A percentile compares a stretch with the other conserved stretches of the same genome.
Evolutionary conservation across 1,140 invertebrate species (phyloP).

Genomic region (Trypoxylus dichotomus): DNA sequence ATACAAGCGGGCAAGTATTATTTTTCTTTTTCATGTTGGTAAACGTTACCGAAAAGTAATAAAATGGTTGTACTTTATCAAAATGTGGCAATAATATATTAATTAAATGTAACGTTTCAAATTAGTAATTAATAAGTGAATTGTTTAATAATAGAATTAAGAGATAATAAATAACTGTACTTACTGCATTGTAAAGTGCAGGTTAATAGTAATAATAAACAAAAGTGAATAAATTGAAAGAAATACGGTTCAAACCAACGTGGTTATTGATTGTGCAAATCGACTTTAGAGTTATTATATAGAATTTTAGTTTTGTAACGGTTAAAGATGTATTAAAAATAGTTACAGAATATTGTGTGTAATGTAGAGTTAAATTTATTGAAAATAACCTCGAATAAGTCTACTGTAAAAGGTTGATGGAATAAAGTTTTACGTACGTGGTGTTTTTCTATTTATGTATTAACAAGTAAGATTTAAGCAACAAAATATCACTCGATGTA

Average conservation of each 20-base stretch:
- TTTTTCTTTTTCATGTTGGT: not conserved
- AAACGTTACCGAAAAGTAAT: not conserved
- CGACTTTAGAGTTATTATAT: not conserved
- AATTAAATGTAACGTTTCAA: not conserved
- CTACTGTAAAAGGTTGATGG: not conserved
- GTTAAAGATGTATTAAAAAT: not conserved
- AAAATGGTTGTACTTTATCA: not conserved
- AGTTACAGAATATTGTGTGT: not conserved
- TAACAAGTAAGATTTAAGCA: too few species aligned
- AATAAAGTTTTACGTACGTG: conserved; percentile 12
- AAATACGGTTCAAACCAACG: not conserved
- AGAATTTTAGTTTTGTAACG: conserved; percentile 20
- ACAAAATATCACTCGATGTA: too few species aligned
- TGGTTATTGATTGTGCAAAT: not conserved
- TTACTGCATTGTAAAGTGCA: not conserved
- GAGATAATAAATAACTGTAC: not conserved
- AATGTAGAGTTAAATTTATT: not conserved
- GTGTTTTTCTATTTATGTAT: not conserved
- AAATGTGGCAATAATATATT: conserved; percentile 18
- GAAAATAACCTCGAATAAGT: not conserved
- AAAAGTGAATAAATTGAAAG: not conserved
- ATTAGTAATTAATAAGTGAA: not conserved
- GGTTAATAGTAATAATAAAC: not conserved
- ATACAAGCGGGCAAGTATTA: not conserved
- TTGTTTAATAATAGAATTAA: conserved; percentile 5